phyloP scores from a whole-genome alignment of 2,888 invertebrate species.

The Eupeodes luniger region DNA sequence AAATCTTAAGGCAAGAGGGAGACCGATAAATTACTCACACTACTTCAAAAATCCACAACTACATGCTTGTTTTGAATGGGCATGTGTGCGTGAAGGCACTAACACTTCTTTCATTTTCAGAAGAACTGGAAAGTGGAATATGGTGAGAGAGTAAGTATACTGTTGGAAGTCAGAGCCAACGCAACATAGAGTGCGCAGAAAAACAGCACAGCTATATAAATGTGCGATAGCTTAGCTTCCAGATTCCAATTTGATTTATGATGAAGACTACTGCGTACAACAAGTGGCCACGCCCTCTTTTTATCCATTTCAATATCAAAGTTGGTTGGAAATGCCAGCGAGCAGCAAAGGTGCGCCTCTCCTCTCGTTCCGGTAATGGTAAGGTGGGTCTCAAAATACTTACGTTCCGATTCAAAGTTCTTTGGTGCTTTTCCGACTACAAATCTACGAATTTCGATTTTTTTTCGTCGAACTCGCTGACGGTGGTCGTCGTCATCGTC shows the following conservation, averaged over 20 bases:
- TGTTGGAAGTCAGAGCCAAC: slow-evolving; percentile 6
- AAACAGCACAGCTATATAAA: slow-evolving; percentile 46
- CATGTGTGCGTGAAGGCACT: slow-evolving; percentile 48
- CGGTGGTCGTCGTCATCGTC: slow-evolving; percentile 69
- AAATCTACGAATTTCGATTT: slow-evolving; percentile 40
- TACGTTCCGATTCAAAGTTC: slow-evolving; percentile 69
- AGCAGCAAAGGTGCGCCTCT: slow-evolving; percentile 68
- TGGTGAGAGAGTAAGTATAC: slow-evolving; percentile 27
- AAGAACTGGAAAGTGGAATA: slow-evolving; percentile 59
- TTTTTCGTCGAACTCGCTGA: slow-evolving; percentile 47
- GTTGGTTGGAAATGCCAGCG: slow-evolving; percentile 59
- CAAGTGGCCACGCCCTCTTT: slow-evolving; percentile 70
- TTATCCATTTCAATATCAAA: slow-evolving; percentile 56
- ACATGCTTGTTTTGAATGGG: not conserved
- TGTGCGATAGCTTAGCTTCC: not conserved
- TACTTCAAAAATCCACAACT: slow-evolving; percentile 2
- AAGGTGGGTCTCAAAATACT: slow-evolving; percentile 60
- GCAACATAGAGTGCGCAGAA: slow-evolving; percentile 20
- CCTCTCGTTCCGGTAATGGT: slow-evolving; percentile 70
- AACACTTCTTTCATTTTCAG: slow-evolving; percentile 29
- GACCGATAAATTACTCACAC: slow-evolving; percentile 58
- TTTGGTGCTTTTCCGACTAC: slow-evolving; percentile 66
- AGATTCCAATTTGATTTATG: slow-evolving; percentile 52
- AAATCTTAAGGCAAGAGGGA: slow-evolving; percentile 55
- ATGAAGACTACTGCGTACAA: slow-evolving; percentile 55